Base-by-base conservation (phyloP, 1,140 invertebrate genomes). In the Drosophila busckii region DNA sequence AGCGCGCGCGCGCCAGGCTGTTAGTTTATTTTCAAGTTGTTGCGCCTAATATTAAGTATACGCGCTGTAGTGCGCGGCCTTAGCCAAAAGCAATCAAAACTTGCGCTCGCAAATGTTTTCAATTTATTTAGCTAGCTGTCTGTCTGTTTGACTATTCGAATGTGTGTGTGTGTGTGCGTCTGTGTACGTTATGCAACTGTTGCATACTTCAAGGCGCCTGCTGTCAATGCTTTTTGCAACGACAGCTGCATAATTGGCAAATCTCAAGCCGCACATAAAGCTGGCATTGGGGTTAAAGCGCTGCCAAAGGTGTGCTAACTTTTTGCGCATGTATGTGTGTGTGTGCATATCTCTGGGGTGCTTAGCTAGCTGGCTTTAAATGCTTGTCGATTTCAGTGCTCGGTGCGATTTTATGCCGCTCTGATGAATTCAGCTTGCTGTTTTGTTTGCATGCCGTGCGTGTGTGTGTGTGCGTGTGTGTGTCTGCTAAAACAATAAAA, bases 401-500 rank as follows among this genome's bases (percentile, higher is more conserved):
- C 59, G 49, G 28, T 42, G 29, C 53, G 59, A 62, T 62, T 62
- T 62, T 49, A 62, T 62, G 53, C 59, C 23, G 52, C 48, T 58
- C 37, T 82, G 65, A 66, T 64, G 69, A 60, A 80, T 73, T 65
- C 48, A 53, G 29, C 26, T 44, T 45, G 37, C n/a, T 41, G 53
- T 37, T 26, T 12, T 15, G 20, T 52, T 35, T 56, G 17, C 46
- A 32, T 58, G 9, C 45, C 26, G 25, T 31, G 38, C 12, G 29
- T 44, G 16, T 35, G 31, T 35, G 19, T 35, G 10, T 48, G 17
- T 20, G 13, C 12, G 35, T 42, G 12, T 37, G 40, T 52, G 22
- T 28, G 12, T 50, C 28, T 50, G 46, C 26, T 53, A 40, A 62
- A 80, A 80, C 71, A 76, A 76, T 76, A 76, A 76, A 76, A 59